Evolutionary conservation across 2,797 vertebrate genomes (phyloP).

Genomic region (Danio aesculapii): DNA sequence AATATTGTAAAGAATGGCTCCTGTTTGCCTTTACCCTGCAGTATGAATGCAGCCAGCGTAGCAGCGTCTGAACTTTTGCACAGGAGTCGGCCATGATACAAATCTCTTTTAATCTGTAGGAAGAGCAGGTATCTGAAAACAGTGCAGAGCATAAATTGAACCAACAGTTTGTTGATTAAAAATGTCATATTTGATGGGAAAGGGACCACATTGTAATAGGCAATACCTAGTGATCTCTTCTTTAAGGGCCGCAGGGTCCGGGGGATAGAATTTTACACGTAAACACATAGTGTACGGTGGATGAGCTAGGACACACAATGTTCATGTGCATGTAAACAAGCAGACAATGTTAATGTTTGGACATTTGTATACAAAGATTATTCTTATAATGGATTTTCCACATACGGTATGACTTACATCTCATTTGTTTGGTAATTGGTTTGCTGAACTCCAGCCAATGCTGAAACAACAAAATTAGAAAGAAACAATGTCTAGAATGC

Average conservation of each 20-base stretch:
- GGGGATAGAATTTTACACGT: slow-evolving; percentile 96
- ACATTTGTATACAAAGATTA: neutral
- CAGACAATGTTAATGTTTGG: neutral
- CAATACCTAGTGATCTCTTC: slow-evolving; percentile 94
- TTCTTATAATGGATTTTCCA: slow-evolving; percentile 4
- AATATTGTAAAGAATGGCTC: slow-evolving; percentile 3
- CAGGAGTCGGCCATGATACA: slow-evolving; percentile 95
- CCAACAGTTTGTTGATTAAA: neutral
- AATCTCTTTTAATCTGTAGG: slow-evolving; percentile 97
- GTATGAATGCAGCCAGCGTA: slow-evolving; percentile 91
- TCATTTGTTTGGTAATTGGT: slow-evolving; percentile 93
- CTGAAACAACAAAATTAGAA: slow-evolving; percentile 74
- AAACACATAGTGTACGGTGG: slow-evolving; percentile 98
- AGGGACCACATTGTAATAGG: neutral
- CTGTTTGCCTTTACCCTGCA: slow-evolving; percentile 86
- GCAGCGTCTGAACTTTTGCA: slow-evolving; percentile 96
- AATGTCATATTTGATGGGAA: neutral
- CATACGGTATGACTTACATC: slow-evolving; percentile 85
- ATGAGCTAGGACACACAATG: slow-evolving; percentile 81
- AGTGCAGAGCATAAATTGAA: slow-evolving; percentile 1
- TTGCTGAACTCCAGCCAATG: slow-evolving; percentile 97
- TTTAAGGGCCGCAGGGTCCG: slow-evolving; percentile 90
- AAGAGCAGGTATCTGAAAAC: slow-evolving; percentile 90
- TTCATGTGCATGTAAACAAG: neutral
- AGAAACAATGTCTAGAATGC: neutral